Conservation (phyloP, 2,888 invertebrate species). For the Sarcophaga variegata region DNA sequence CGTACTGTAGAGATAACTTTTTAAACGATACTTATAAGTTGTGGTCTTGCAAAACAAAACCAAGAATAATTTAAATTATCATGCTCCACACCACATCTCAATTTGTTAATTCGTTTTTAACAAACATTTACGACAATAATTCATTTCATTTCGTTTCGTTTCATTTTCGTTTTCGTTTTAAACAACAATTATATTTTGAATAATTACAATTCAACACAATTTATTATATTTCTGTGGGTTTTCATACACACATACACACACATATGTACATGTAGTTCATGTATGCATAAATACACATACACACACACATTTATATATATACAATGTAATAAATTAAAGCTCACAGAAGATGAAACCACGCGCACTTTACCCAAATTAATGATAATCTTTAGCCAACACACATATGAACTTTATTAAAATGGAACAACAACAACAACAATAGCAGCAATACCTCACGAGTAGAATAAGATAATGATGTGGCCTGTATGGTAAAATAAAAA, state of each 20-base stretch:
- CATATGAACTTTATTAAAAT: not conserved
- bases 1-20: no score
- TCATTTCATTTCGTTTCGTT: slow-evolving; percentile 1
- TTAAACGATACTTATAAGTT: no score
- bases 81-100: no score
- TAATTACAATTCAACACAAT: slow-evolving; percentile 32
- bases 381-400: slow-evolving; percentile 48
- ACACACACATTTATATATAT: slow-evolving; percentile 1
- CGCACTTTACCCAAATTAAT: slow-evolving; percentile 61
- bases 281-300: not conserved
- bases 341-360: slow-evolving; percentile 56
- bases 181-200: slow-evolving; percentile 42
- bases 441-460: slow-evolving; percentile 12
- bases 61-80: no score
- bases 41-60: no score
- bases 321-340: slow-evolving; percentile 48
- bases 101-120: no score
- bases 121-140: not conserved
- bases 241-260: not conserved
- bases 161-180: not conserved
- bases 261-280: not conserved
- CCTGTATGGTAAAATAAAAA: slow-evolving; percentile 1
- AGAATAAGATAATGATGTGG: slow-evolving; percentile 58
- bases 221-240: not conserved
- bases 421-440: slow-evolving; percentile 10